Conservation (phyloP, 2,113 vertebrate genomes). For the Spermophilus dauricus region DNA sequence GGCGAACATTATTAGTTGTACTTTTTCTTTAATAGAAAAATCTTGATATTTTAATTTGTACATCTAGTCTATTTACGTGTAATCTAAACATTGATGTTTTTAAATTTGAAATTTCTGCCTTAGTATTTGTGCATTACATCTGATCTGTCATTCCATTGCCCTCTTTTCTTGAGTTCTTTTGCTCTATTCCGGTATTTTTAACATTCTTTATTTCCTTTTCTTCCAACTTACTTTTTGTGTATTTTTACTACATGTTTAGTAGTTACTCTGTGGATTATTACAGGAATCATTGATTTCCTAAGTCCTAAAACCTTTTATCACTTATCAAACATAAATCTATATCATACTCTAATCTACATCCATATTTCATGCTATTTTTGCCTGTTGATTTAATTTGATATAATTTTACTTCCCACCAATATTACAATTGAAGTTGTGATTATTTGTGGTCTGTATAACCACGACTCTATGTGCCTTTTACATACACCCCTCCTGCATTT, state of each 20-base stretch:
- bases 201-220: neutral
- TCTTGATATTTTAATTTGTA: neutral
- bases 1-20: neutral
- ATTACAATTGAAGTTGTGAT: neutral
- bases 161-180: neutral
- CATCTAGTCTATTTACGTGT: neutral
- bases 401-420: neutral
- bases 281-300: neutral
- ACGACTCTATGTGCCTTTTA: neutral
- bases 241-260: neutral
- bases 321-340: neutral
- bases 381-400: neutral
- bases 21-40: neutral
- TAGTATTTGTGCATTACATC: neutral
- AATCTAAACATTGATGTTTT: neutral
- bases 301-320: neutral
- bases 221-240: neutral
- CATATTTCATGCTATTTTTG: neutral
- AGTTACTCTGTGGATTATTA: neutral
- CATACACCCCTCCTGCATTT: too few relatives aligned
- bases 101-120: neutral
- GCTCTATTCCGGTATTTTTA: too few relatives aligned
- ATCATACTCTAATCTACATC: neutral
- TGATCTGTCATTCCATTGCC: neutral
- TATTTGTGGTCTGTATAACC: neutral